A percentile compares a stretch with the other conserved stretches of the same genome.
These are phyloP conservation scores for Charina bottae DNA, from an alignment of 2,113 vertebrate species.

Conservation along the genomic window DNA sequence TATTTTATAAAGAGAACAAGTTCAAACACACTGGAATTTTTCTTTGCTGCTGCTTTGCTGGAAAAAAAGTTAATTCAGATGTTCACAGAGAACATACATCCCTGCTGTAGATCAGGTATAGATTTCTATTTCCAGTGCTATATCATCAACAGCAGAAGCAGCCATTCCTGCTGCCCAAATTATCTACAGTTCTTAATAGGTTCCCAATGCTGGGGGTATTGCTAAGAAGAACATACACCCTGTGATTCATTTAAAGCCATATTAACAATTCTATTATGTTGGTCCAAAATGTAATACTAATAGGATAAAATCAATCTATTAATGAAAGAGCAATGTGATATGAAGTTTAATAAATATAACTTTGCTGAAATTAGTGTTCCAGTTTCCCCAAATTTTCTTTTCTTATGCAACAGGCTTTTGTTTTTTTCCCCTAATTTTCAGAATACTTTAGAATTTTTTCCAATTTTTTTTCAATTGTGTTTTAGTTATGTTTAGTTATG, in stretches of 20 bases:
- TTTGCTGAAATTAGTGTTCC: neutral
- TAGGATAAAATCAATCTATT: too few species aligned
- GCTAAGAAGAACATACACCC: neutral
- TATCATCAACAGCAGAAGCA: neutral
- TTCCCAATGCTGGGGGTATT: too few species aligned
- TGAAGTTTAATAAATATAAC: neutral
- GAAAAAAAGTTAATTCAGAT: neutral
- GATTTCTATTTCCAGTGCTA: neutral
- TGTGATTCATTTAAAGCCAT: neutral
- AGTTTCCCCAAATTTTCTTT: too few species aligned
- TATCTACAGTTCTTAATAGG: neutral
- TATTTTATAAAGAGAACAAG: neutral
- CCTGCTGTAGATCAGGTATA: neutral
- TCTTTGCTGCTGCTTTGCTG: neutral
- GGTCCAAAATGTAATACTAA: too few species aligned
- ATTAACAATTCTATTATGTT: neutral
- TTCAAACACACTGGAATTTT: neutral
- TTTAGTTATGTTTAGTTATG: too few species aligned
- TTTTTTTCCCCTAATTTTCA: too few species aligned
- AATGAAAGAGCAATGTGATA: neutral
- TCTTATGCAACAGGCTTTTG: too few species aligned
- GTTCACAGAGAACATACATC: neutral
- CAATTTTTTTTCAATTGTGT: too few species aligned
- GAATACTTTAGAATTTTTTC: too few species aligned
- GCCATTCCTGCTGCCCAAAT: too few species aligned